Base-by-base conservation (phyloP, 1,140 invertebrate species). In the Zaprionus tsacasi region DNA sequence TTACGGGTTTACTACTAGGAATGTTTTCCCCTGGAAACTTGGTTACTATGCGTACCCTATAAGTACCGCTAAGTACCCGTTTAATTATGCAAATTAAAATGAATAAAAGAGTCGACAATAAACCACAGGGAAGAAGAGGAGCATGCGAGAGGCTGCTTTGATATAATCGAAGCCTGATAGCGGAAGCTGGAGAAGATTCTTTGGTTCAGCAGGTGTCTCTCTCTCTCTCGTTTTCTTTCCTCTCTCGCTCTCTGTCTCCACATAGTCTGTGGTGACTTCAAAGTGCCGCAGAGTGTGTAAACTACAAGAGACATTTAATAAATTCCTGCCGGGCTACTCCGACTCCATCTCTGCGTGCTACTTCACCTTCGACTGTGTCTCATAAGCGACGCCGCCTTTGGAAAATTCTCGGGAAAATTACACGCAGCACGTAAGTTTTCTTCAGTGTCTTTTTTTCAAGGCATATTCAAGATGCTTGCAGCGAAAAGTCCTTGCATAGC, bases 401-500 rank as follows among this genome's bases (percentile, higher is more conserved):
- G 63, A 30, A 81, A 82, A 87, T 88, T 88, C 74, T 61, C 45
- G 35, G 63, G 27, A 69, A 82, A 79, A 71, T 78, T 54, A 57
- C 40, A 45, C 63, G 67, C 72, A 63, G 65, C 71, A 74, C 54
- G n/a, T 76, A 78, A 71, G 77, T 81, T 85, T 76, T 85, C 78
- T 88, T 83, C 58, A 21, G 21, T 21, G 21, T 21, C 2, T 21
- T 40, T 40, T 8, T 17, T 25, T 8, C 17, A 17, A 50, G 67
- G 81, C 70, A 87, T 87, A 75, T 83, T 87, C 79, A 65, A 70
- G 70, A 82, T 87, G 73, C 78, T 81, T 78, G 54, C 40, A 61
- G 45, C 45, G 50, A 33, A 70, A 82, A 59, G 66, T 65, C 60
- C 40, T 72, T 17, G 66, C 59, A 70, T 80, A 68, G 70, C 55